phyloP scores from a whole-genome alignment of 2,113 vertebrate species.

The Channa argus region DNA sequence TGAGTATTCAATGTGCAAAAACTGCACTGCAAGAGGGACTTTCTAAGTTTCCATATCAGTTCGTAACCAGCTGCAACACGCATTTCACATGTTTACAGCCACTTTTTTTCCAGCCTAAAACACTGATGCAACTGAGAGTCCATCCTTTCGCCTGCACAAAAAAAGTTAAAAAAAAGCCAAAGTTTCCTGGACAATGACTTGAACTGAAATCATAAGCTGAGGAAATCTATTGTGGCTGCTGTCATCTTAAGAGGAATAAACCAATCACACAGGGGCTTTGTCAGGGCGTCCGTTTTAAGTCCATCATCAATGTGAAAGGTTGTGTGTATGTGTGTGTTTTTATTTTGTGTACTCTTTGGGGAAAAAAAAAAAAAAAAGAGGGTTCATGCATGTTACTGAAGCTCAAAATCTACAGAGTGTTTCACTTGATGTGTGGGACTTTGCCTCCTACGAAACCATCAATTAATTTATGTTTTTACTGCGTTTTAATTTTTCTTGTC shows the following conservation, averaged over 20 bases:
- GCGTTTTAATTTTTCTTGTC: background rate
- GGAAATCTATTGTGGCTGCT: slow-evolving; percentile 36
- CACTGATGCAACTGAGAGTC: background rate
- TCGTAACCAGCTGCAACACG: slow-evolving; percentile 1
- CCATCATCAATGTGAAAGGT: background rate
- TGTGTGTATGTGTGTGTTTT: background rate
- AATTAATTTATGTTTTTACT: background rate
- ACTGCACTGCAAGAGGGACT: background rate
- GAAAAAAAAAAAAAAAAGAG: background rate
- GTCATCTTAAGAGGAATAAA: slow-evolving; percentile 33
- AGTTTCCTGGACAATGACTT: slow-evolving; percentile 11
- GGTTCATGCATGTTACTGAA: background rate
- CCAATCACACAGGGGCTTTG: slow-evolving; percentile 29
- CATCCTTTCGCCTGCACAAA: background rate
- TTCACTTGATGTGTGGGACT: background rate
- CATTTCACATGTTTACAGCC: background rate
- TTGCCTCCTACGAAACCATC: background rate
- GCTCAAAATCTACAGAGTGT: slow-evolving; percentile 11
- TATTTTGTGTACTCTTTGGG: background rate
- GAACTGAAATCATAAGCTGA: slow-evolving; percentile 10
- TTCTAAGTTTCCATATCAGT: slow-evolving; percentile 6
- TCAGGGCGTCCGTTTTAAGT: slow-evolving; percentile 1
- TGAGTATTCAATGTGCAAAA: slow-evolving; percentile 9
- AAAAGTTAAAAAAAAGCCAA: background rate
- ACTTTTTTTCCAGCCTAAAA: no score